Conservation (phyloP, 2,797 vertebrate genomes). For the Sebastes alutus region DNA sequence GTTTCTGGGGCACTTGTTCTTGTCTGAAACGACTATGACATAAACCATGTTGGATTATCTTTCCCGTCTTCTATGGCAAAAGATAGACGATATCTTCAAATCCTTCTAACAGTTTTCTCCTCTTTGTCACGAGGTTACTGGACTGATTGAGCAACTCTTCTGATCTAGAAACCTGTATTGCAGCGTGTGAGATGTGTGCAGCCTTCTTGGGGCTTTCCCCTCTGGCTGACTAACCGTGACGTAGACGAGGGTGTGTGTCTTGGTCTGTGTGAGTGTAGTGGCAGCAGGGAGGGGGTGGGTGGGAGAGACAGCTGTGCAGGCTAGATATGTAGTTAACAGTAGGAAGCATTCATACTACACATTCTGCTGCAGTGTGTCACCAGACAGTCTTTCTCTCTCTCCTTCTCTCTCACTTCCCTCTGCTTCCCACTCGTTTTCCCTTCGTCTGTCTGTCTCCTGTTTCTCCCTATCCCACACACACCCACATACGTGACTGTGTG, state of each 20-base stretch:
- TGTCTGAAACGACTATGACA: not conserved
- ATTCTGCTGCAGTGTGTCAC: conserved; percentile 77
- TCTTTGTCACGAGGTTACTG: not conserved
- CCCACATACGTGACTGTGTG: conserved; percentile 34
- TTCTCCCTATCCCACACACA: conserved; percentile 31
- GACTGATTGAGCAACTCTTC: not conserved
- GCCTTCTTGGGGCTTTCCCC: conserved; percentile 64
- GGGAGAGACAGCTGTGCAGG: conserved; percentile 72
- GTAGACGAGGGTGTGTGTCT: conserved; percentile 57
- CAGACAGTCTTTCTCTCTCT: conserved; percentile 44
- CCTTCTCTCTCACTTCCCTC: conserved; percentile 22
- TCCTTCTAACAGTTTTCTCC: not conserved
- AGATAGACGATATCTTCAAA: not conserved
- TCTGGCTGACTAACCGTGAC: conserved; percentile 59
- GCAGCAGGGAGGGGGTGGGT: conserved; percentile 31
- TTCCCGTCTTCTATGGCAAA: not conserved
- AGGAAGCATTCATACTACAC: conserved; percentile 74
- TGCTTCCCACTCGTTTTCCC: conserved; percentile 48
- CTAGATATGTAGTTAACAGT: conserved; percentile 75
- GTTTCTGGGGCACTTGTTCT: not conserved
- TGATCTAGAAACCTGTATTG: conserved; percentile 11
- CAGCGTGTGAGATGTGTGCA: conserved; percentile 18
- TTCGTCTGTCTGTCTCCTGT: conserved; percentile 54
- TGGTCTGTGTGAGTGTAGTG: conserved; percentile 19
- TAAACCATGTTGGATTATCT: not conserved